Evolutionary conservation across 2,113 vertebrate species (phyloP).

Genomic region (Murina feae): DNA sequence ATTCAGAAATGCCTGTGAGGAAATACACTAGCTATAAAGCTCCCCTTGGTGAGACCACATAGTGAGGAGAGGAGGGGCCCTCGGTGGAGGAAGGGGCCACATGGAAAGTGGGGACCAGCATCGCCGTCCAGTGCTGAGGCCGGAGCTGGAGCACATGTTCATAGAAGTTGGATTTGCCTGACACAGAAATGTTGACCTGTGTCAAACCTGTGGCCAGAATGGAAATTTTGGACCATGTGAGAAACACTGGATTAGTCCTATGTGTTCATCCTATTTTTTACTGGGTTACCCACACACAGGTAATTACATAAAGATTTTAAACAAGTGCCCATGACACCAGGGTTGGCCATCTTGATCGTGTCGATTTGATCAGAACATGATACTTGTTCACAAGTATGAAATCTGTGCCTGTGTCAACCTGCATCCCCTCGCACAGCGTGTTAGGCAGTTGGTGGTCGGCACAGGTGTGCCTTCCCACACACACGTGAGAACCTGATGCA

Average conservation of each 20-base stretch:
- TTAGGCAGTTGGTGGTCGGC: neutral
- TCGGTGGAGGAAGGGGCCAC: fast-evolving
- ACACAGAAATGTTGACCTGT: neutral
- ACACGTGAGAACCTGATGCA: neutral
- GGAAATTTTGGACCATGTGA: neutral
- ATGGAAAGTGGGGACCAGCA: fast-evolving
- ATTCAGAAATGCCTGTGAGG: neutral
- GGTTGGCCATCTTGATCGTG: neutral
- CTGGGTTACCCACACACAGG: neutral
- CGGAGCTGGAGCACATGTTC: fast-evolving
- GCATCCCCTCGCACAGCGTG: neutral
- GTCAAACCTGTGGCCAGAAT: neutral
- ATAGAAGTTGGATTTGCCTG: neutral
- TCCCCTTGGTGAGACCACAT: neutral
- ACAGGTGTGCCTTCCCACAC: neutral
- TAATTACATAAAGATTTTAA: neutral
- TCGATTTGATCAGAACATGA: neutral
- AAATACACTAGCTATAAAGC: neutral
- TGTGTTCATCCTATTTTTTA: neutral
- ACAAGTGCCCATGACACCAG: neutral
- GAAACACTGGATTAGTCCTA: neutral
- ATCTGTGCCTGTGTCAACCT: too few species aligned
- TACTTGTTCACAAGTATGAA: neutral
- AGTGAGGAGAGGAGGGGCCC: too few species aligned
- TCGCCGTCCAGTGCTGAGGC: fast-evolving